A percentile compares a stretch with the other conserved stretches of the same genome.
These are phyloP conservation scores for Watsonalla binaria DNA, from an alignment of 2,888 invertebrate species.

Conservation along the genomic window DNA sequence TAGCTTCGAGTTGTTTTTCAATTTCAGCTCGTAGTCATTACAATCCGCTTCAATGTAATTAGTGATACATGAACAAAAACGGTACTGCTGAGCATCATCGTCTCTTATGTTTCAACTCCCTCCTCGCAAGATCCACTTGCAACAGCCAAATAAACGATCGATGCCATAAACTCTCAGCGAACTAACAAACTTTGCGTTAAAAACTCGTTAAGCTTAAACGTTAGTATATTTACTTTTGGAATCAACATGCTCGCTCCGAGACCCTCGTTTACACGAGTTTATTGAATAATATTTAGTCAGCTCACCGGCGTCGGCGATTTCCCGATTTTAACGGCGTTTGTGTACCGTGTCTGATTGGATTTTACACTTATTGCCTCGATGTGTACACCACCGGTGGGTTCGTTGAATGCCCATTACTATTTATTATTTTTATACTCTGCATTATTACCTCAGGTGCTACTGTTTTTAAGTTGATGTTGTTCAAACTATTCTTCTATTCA, in stretches of 20 bases:
- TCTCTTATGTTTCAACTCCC: too few species aligned
- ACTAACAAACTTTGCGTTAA: not conserved
- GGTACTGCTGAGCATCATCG: too few species aligned
- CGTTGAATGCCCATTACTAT: too few species aligned
- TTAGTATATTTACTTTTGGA: not conserved
- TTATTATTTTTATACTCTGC: not conserved
- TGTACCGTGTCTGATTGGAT: not conserved
- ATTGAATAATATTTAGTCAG: constrained; percentile 23
- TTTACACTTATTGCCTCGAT: not conserved
- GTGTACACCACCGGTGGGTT: too few species aligned
- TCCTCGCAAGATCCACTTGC: not conserved
- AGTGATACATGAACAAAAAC: too few species aligned
- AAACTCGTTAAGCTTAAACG: not conserved
- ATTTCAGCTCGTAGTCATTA: not conserved
- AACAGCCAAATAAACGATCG: not conserved
- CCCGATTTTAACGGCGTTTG: constrained; percentile 11
- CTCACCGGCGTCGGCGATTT: constrained; percentile 31
- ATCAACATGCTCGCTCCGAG: not conserved
- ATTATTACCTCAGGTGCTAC: too few species aligned
- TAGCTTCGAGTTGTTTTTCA: not conserved
- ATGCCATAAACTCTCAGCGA: not conserved
- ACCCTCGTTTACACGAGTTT: constrained; percentile 17
- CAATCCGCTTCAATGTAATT: not conserved
- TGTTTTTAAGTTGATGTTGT: too few species aligned
- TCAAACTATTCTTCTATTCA: too few species aligned